A percentile compares a stretch with the other conserved stretches of the same genome.
These are phyloP conservation scores for Schizothorax lantsangensis DNA, from an alignment of 2,797 vertebrate species.

Conservation along the genomic window DNA sequence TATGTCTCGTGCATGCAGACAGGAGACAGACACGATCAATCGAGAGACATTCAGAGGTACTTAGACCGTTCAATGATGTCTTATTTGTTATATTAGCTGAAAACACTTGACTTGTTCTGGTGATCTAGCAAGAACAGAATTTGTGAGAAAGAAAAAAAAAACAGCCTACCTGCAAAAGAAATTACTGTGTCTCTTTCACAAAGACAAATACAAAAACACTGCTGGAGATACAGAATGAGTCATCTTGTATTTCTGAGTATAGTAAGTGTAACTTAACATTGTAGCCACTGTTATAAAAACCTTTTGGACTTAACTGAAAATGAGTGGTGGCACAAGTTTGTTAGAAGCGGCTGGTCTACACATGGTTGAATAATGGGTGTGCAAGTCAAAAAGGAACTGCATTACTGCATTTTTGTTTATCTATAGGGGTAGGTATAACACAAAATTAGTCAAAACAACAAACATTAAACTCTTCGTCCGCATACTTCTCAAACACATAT, in stretches of 20 bases:
- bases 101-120: constrained; percentile 42
- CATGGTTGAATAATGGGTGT: not conserved
- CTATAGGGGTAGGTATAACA: not conserved
- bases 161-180: not conserved
- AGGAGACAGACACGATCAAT: constrained; percentile 59
- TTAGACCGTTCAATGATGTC: constrained; percentile 58
- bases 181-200: not conserved
- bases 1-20: constrained; percentile 63
- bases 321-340: not conserved
- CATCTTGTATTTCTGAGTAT: not conserved
- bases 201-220: not conserved
- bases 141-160: not conserved
- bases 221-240: not conserved
- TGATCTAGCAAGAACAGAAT: constrained; percentile 18
- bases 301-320: not conserved
- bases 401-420: not conserved
- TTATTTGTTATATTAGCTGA: constrained; percentile 50
- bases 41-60: constrained; percentile 55
- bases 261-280: not conserved
- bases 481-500: constrained; percentile 64
- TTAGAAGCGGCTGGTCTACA: not conserved
- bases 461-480: constrained; percentile 71
- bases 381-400: not conserved
- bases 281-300: not conserved
- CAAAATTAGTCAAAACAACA: constrained; percentile 71